Evolutionary conservation across 2,888 invertebrate species (phyloP), one percentile per base, ranked within the genome.

Genomic region (Drosophila prolongata): DNA sequence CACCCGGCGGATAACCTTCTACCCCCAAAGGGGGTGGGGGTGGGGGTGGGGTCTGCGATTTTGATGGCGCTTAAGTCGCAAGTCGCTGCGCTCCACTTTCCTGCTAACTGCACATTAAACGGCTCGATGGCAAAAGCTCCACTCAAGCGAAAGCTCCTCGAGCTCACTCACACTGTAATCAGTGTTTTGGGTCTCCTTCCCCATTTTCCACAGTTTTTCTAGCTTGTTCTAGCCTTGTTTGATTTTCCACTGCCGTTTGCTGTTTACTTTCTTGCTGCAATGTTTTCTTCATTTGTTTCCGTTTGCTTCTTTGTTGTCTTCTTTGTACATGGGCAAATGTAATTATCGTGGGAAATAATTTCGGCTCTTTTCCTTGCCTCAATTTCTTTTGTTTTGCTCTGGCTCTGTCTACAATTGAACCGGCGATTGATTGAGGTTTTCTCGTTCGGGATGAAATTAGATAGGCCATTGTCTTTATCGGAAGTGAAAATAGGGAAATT

Each of bases 21-120:
- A 10, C 30, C n/a, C n/a, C 46, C 24, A 24, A 24, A 24, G 24
- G 24, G 24, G 24, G 3, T 1, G 10, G 16, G 10, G 10, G 30
- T 1, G 10, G 16, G 10, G 10, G 30, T 13, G 43, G 13, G 0
- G 4, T 35, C 54, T 61, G 19, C 59, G 40, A 53, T 62, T 57
- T 44, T 27, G 62, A 62, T 43, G 56, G 65, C 54, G 64, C 62
- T 64, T 49, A 61, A 64, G 62, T 64, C 49, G 62, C 62, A 64
- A 59, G 61, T 61, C 62, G 62, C 62, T 64, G 62, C 47, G 53
- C 56, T 66, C 56, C 78, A 72, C 56, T 73, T 71, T 73, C 75
- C 80, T 72, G 64, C 75, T 80, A 86, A 80, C 81, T 83, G 84
- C 67, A 83, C 78, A 83, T 81, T 81, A 81, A 80, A 72, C 74